These are phyloP conservation scores for Rhingia campestris DNA, from an alignment of 2,888 invertebrate species.

Conservation along the genomic window DNA sequence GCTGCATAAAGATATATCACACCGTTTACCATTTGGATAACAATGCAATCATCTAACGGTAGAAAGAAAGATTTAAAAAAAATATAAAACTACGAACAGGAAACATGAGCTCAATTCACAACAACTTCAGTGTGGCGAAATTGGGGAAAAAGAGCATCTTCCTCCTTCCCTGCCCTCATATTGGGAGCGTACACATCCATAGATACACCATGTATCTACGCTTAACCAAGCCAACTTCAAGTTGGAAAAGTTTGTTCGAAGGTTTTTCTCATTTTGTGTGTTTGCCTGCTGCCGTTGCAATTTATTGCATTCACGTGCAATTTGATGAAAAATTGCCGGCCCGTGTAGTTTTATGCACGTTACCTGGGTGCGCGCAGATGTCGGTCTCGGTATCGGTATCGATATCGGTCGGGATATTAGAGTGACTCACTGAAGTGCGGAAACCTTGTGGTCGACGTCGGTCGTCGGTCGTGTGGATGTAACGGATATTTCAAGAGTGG, in stretches of 20 bases:
- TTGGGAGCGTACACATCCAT: conserved; percentile 3
- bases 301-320: conserved; percentile 72
- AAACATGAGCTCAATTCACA: conserved; percentile 61
- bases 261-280: neutral
- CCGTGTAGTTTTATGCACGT: conserved; percentile 4
- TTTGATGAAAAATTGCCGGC: conserved; percentile 66
- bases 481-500: neutral
- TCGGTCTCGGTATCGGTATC: conserved; percentile 8
- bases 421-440: conserved; percentile 53
- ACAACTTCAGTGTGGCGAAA: conserved; percentile 37
- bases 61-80: neutral
- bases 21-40: conserved; percentile 47
- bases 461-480: conserved; percentile 6
- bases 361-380: conserved; percentile 20
- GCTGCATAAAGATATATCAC: conserved; percentile 57
- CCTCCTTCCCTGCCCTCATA: conserved; percentile 1
- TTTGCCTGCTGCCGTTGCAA: conserved; percentile 6
- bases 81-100: conserved; percentile 18
- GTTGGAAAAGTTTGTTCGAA: conserved; percentile 40
- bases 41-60: conserved; percentile 51
- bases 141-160: conserved; percentile 22
- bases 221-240: conserved; percentile 1
- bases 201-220: neutral
- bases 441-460: conserved; percentile 38
- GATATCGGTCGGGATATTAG: conserved; percentile 14